A percentile compares a stretch with the other conserved stretches of the same genome.
phyloP scores from a whole-genome alignment of 2,113 vertebrate genomes.

The Podarcis raffonei region DNA sequence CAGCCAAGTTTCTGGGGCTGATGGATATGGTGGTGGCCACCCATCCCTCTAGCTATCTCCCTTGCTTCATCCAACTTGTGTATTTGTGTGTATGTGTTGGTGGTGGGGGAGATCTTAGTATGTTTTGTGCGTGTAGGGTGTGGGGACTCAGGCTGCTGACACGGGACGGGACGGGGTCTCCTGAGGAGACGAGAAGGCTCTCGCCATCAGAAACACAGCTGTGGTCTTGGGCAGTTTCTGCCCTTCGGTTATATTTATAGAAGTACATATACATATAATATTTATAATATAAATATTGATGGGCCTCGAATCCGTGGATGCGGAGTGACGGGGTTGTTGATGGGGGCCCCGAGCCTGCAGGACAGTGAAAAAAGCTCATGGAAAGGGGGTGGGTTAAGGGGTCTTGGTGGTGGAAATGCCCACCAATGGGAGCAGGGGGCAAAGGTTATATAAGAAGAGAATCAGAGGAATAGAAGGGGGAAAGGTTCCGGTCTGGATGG shows the following conservation, averaged over 20 bases:
- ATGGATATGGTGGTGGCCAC: no score
- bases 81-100: neutral
- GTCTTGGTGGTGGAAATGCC: constrained; percentile 15
- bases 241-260: constrained; percentile 72
- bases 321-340: neutral
- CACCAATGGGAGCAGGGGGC: neutral
- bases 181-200: constrained; percentile 53
- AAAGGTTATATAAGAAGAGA: constrained; percentile 12
- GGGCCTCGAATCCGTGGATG: constrained; percentile 49
- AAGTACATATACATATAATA: constrained; percentile 41
- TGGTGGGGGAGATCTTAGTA: neutral
- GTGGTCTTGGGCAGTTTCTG: constrained; percentile 60
- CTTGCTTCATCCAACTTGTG: neutral
- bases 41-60: neutral
- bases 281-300: constrained; percentile 40
- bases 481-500: neutral
- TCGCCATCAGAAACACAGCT: constrained; percentile 65
- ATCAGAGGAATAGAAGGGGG: constrained; percentile 12
- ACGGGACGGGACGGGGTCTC: neutral
- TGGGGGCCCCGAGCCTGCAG: constrained; percentile 38
- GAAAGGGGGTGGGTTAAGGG: neutral
- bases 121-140: neutral
- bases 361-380: constrained; percentile 53
- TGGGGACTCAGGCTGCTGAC: constrained; percentile 44
- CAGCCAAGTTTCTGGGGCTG: neutral